Conservation (phyloP, 1,140 invertebrate genomes). For the Musca domestica region DNA sequence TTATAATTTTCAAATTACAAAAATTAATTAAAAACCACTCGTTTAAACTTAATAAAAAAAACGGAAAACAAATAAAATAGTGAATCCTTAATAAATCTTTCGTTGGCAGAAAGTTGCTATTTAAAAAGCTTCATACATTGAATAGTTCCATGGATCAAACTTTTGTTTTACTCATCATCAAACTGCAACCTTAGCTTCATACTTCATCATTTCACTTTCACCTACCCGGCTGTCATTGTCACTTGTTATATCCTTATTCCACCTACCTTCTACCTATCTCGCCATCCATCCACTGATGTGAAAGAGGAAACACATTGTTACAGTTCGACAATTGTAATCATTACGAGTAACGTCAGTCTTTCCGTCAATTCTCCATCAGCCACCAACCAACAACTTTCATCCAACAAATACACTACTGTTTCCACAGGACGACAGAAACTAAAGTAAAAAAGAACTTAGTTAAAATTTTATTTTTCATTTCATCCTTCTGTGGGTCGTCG, state of each 20-base stretch:
- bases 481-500: background rate
- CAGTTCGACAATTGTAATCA: slow-evolving; percentile 11
- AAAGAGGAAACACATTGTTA: background rate
- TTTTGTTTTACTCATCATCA: no score
- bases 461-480: slow-evolving; percentile 7
- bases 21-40: no score
- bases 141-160: no score
- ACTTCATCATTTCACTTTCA: background rate
- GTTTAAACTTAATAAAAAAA: no score
- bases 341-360: slow-evolving; percentile 17
- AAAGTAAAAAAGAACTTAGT: background rate
- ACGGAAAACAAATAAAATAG: no score
- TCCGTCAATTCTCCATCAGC: background rate
- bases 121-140: no score
- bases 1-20: no score
- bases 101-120: no score
- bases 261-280: no score
- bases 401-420: slow-evolving; percentile 1
- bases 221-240: background rate
- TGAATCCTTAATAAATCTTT: no score
- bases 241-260: background rate
- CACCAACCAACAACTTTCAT: background rate
- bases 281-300: no score
- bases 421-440: background rate
- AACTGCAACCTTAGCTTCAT: no score